phyloP scores from a whole-genome alignment of 2,113 vertebrate species.

The Microtus montanus region DNA sequence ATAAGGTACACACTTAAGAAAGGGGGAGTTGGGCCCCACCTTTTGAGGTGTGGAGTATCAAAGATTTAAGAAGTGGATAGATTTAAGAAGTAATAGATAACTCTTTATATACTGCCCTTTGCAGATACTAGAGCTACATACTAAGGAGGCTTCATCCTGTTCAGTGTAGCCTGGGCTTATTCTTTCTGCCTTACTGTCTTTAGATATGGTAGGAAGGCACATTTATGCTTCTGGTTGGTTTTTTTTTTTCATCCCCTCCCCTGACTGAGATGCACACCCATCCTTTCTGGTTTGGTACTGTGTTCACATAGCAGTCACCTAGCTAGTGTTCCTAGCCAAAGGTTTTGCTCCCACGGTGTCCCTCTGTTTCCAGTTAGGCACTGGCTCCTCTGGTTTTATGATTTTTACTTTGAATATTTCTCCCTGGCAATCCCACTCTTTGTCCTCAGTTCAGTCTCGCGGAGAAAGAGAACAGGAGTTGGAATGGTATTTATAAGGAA shows the following conservation, averaged over 20 bases:
- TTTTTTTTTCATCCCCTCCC: conserved; percentile 41
- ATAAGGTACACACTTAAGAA: neutral
- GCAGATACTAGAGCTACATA: neutral
- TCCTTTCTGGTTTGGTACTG: neutral
- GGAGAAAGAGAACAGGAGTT: conserved; percentile 70
- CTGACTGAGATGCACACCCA: neutral
- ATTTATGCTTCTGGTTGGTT: conserved; percentile 31
- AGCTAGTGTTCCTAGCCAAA: conserved; percentile 10
- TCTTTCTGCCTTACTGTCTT: conserved; percentile 22
- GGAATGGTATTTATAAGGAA: conserved; percentile 72
- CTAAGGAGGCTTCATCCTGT: neutral
- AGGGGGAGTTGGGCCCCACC: neutral
- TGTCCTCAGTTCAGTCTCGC: conserved; percentile 64
- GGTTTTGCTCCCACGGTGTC: neutral
- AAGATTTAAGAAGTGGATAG: neutral
- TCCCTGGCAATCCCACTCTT: conserved; percentile 61
- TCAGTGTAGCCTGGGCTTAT: neutral
- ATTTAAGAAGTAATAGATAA: conserved; percentile 2
- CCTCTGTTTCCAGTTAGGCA: neutral
- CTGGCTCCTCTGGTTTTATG: conserved; percentile 53
- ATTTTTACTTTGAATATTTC: conserved; percentile 67
- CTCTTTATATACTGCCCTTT: conserved; percentile 9
- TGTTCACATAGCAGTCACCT: conserved; percentile 9
- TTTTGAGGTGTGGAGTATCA: neutral
- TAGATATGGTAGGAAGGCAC: neutral